Conservation (phyloP, 2,888 invertebrate species). For the Entomobrya multifasciata region DNA sequence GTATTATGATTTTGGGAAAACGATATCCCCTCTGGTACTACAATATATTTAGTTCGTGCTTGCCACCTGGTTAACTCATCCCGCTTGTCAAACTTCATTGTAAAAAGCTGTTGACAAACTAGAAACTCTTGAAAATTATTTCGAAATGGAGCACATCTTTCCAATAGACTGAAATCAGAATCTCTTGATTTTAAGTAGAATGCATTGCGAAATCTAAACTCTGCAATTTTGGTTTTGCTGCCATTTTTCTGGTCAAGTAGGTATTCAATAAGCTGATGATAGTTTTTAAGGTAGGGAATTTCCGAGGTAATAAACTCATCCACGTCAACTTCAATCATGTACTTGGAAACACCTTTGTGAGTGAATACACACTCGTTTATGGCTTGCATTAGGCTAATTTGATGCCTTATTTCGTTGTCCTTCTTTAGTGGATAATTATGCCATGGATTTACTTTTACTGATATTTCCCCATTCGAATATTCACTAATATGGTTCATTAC, state of each 20-base stretch:
- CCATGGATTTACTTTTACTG: constrained; percentile 37
- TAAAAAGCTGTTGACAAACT: not conserved
- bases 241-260: not conserved
- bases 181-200: not conserved
- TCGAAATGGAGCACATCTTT: not conserved
- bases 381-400: not conserved
- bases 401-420: not conserved
- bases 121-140: not conserved
- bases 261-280: not conserved
- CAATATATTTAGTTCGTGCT: constrained; percentile 21
- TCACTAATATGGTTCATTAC: constrained; percentile 5
- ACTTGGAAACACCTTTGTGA: constrained; percentile 39
- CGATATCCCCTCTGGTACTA: not conserved
- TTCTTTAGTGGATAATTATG: not conserved
- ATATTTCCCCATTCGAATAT: not conserved
- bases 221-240: not conserved
- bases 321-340: constrained; percentile 46
- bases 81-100: not conserved
- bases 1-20: not conserved
- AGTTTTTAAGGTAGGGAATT: not conserved
- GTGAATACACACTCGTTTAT: constrained; percentile 36
- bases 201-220: constrained; percentile 35
- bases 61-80: not conserved
- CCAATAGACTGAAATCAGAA: not conserved
- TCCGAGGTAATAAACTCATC: constrained; percentile 51